These are phyloP conservation scores for Branchinecta sandiegonensis DNA, from an alignment of 2,888 invertebrate species.

Conservation along the genomic window DNA sequence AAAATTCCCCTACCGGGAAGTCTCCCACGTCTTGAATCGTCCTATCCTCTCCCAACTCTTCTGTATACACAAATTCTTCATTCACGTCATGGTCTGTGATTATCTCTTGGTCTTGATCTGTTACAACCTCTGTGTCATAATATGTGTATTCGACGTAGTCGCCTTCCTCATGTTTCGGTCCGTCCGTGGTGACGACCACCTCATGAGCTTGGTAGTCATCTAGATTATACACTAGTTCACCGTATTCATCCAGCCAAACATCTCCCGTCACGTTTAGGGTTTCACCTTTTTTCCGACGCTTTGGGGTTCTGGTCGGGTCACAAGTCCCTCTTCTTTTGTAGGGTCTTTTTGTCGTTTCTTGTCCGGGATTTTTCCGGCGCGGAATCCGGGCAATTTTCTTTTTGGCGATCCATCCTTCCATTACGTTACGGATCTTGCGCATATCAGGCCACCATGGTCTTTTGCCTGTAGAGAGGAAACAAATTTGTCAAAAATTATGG, in stretches of 20 bases:
- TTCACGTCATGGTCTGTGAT: not conserved
- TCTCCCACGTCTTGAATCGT: no score
- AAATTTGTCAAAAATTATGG: no score
- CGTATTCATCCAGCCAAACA: conserved; percentile 9
- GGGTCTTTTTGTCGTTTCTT: not conserved
- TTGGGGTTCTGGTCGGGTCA: not conserved
- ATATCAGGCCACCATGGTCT: not conserved
- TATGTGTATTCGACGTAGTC: no score
- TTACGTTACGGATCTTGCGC: not conserved
- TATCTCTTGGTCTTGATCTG: no score
- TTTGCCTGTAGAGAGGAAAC: not conserved
- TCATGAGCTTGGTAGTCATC: conserved; percentile 5
- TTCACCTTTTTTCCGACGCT: not conserved
- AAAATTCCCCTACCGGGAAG: no score
- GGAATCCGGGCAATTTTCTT: not conserved
- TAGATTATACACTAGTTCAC: conserved; percentile 3
- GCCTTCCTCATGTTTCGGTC: no score
- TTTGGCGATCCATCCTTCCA: conserved; percentile 5
- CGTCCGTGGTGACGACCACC: not conserved
- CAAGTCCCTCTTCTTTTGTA: not conserved
- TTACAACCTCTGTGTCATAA: no score
- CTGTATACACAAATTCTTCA: not conserved
- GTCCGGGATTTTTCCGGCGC: not conserved
- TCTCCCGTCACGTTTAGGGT: not conserved
- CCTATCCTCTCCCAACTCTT: not conserved